These are phyloP conservation scores for Rhodinocichla rosea DNA, from an alignment of 2,113 vertebrate genomes.

Conservation along the genomic window DNA sequence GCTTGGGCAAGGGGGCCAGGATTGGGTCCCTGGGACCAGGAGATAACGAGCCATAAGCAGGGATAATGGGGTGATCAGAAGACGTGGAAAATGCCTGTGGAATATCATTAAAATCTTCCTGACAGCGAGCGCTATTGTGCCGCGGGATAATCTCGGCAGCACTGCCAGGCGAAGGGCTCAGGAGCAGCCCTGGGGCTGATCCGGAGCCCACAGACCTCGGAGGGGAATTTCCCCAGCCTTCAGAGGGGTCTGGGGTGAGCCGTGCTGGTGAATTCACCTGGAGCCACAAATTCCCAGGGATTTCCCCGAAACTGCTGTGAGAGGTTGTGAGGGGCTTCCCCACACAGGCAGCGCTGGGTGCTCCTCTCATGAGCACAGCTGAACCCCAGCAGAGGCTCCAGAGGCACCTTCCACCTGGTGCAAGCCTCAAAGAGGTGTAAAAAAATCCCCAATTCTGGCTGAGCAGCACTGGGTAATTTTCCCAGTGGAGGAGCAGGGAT, in stretches of 20 bases:
- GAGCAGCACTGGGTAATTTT: background rate
- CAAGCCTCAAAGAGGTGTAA: background rate
- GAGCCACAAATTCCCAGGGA: fast-evolving
- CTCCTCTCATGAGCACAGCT: background rate
- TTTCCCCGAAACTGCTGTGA: fast-evolving
- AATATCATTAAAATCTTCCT: constrained; percentile 67
- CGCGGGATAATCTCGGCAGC: background rate
- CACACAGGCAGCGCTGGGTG: background rate
- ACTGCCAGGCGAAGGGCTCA: background rate
- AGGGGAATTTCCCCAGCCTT: background rate
- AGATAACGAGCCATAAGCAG: constrained; percentile 6
- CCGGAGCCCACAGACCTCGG: background rate
- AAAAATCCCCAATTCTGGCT: background rate
- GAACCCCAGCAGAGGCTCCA: background rate
- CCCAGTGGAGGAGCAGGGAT: background rate
- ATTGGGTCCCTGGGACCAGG: background rate
- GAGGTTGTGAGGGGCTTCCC: background rate
- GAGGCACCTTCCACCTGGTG: background rate
- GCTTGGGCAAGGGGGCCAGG: background rate
- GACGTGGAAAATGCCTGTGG: background rate
- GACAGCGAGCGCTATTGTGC: constrained; percentile 21
- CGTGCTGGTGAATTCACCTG: background rate
- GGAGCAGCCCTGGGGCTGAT: background rate
- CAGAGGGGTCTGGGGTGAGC: background rate
- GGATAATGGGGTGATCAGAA: constrained; percentile 19